Evolutionary conservation across 2,797 vertebrate genomes (phyloP).

Genomic region (Halcyon smyrnensis): DNA sequence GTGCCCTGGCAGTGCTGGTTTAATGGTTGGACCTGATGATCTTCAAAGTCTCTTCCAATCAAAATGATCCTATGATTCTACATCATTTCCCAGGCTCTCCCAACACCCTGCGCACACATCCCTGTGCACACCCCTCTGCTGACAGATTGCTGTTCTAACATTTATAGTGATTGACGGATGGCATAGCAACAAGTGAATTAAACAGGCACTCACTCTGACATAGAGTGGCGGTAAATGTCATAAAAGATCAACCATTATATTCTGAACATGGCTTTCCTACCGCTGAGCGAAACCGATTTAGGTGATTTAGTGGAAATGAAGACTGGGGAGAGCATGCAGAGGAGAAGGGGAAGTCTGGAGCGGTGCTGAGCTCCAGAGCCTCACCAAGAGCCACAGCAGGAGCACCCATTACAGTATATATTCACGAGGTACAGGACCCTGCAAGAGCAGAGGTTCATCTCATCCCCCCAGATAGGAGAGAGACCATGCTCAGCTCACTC

Average conservation of each 20-base stretch:
- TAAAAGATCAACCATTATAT: constrained; percentile 52
- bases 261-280: not conserved
- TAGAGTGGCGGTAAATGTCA: constrained; percentile 61
- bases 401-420: not conserved
- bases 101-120: accelerated
- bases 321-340: not conserved
- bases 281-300: not conserved
- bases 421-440: not conserved
- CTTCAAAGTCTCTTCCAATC: not conserved
- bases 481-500: accelerated
- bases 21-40: not conserved
- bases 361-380: not conserved
- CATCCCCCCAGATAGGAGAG: accelerated
- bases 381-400: accelerated
- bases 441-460: accelerated
- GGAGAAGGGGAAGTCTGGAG: not conserved
- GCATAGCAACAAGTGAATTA: constrained; percentile 67
- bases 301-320: constrained; percentile 46
- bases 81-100: not conserved
- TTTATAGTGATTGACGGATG: constrained; percentile 40
- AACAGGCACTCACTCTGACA: not conserved
- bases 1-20: not conserved
- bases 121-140: not conserved
- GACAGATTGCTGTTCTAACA: not conserved
- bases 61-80: not conserved